Evolutionary conservation across 2,888 invertebrate species (phyloP).

Genomic region (Monopis laevigella): DNA sequence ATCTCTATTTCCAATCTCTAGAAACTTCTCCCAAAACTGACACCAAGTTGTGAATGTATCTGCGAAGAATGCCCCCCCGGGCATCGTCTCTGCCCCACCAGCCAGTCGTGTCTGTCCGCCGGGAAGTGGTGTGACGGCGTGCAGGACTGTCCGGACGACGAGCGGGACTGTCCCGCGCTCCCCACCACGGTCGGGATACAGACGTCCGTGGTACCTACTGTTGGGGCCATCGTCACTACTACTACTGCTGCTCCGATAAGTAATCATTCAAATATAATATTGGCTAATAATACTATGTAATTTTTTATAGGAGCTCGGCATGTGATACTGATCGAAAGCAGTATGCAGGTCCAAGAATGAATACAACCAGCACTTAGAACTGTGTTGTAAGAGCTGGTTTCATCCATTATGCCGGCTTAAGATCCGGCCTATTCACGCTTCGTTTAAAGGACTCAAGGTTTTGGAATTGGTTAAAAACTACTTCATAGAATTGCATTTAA

Average conservation of each 20-base stretch:
- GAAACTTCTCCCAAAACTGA: slow-evolving; percentile 67
- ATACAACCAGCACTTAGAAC: too few species aligned
- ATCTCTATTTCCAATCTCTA: slow-evolving; percentile 25
- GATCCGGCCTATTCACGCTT: too few species aligned
- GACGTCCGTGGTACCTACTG: slow-evolving; percentile 15
- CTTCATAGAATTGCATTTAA: too few species aligned
- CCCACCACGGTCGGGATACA: slow-evolving; percentile 15
- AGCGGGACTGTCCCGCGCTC: slow-evolving; percentile 67
- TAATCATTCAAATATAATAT: too few species aligned
- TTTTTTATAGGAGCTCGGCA: too few species aligned
- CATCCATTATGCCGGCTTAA: too few species aligned
- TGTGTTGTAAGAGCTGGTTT: too few species aligned
- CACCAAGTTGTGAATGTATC: slow-evolving; percentile 73
- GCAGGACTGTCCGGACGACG: slow-evolving; percentile 85
- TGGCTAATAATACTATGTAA: too few species aligned
- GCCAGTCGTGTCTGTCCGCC: slow-evolving; percentile 75
- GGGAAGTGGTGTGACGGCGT: slow-evolving; percentile 84
- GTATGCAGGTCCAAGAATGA: too few species aligned
- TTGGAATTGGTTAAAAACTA: too few species aligned
- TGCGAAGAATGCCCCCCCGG: slow-evolving; percentile 78
- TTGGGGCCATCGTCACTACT: slow-evolving; percentile 22
- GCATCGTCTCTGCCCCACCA: slow-evolving; percentile 76
- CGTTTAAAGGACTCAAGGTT: too few species aligned
- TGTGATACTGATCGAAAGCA: too few species aligned
- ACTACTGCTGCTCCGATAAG: slow-evolving; percentile 15